Base-by-base conservation (phyloP, 1,140 invertebrate species). In the Portunus trituberculatus region DNA sequence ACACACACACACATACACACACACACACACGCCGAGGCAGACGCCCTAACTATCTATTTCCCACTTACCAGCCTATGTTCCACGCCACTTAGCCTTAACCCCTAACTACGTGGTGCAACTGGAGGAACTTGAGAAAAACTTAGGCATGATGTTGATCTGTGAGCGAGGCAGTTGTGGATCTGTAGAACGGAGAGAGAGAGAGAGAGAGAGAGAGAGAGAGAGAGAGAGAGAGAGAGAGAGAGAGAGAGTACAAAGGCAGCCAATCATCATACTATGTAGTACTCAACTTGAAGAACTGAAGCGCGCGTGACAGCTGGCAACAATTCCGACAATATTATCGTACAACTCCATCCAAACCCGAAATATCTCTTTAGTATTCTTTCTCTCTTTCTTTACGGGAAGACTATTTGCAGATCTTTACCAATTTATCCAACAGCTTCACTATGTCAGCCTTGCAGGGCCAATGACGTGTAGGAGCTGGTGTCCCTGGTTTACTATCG, bases 181-280 rank as follows among this genome's bases (percentile, higher is more conserved):
- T 76, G 67, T 76, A n/a, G 20, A 20, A 20, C 20, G 12, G 25
- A n/a, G 25, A n/a, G 67, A n/a, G 67, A n/a, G 67, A n/a, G 67
- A n/a, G 67, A n/a, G 67, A 76, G 67, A 76, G 67, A 76, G 67
- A 76, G 67, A 76, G 67, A 76, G 67, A 76, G 67, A 76, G 67
- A 76, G 67, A 76, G 67, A 76, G 67, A 76, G 67, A 76, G 67
- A 76, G 67, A 76, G 67, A 76, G 67, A 76, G 67, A 76, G 67
- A 76, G 67, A 76, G 67, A 76, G 67, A 76, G 20, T 20, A 20
- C 12, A 1, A 76, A 6, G 6, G 39, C 39, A 39, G 39, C 39
- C 39, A 39, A 39, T 39, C 6, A 2, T 39, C 39, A 39, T 39
- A 39, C 39, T 39, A 39, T 6, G 6, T 39, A 39, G 39, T 39